A percentile compares a stretch with the other conserved stretches of the same genome.
Conservation (phyloP, 2,888 invertebrate genomes). For the Prenolepis imparis region DNA sequence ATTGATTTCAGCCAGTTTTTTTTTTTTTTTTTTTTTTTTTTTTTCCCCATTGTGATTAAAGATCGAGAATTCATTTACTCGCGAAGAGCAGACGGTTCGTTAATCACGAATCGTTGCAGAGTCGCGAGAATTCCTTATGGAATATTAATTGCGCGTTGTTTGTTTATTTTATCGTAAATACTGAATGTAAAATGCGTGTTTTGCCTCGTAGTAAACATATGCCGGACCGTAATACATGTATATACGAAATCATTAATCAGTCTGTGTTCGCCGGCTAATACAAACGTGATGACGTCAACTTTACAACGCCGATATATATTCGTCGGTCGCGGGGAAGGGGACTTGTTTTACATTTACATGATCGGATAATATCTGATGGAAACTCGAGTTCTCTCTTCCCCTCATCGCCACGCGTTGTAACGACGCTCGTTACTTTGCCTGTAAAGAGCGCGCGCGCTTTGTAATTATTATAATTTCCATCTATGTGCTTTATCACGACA, state of each 20-base stretch:
- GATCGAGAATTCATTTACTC: neutral
- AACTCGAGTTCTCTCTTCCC: neutral
- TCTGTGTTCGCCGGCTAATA: neutral
- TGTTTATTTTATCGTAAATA: neutral
- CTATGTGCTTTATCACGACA: neutral
- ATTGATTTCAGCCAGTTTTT: neutral
- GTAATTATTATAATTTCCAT: slow-evolving; percentile 12
- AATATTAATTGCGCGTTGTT: slow-evolving; percentile 11
- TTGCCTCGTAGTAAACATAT: neutral
- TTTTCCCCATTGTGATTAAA: neutral
- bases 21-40: too few species aligned
- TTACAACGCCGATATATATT: neutral
- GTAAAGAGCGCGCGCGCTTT: neutral
- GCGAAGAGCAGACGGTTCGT: too few species aligned
- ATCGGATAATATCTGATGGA: neutral
- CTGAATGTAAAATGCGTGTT: neutral
- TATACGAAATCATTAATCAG: slow-evolving; percentile 25
- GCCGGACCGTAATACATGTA: neutral
- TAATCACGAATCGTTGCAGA: neutral
- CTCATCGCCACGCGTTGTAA: neutral
- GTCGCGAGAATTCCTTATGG: neutral
- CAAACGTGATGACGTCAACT: slow-evolving; percentile 1
- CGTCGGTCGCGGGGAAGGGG: neutral
- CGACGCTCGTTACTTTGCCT: neutral
- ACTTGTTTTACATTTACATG: neutral